Evolutionary conservation across 1,140 invertebrate genomes (phyloP), one percentile per base, ranked within the genome.

Genomic region (Lamellibrachia luymesi): DNA sequence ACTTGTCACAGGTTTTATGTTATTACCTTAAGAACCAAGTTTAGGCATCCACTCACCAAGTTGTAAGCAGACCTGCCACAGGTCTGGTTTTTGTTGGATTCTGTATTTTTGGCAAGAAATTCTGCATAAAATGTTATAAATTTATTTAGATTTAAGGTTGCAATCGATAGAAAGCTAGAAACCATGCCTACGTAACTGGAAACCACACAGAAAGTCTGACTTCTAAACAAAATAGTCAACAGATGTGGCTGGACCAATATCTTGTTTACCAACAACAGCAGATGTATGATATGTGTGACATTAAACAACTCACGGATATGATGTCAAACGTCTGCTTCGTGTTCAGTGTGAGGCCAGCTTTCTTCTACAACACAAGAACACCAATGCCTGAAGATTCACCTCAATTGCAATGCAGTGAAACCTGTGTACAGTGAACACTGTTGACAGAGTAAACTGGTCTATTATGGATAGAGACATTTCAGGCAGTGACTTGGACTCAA

Each of bases 161-260:
- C 38, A 38, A 38, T 38, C 38, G 38, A 38, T 38, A 38, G 38
- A 95, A 64, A 96, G 38, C 38, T 38, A 38, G 38, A 38, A 38
- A 38, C 1, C 38, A 38, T 38, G 38, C 90, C 95, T 95, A 64
- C 38, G 1, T 38, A 38, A 38, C 38, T 38, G 38, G 38, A 38
- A 38, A 38, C 38, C 38, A 38, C 38, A 38, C 38, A 38, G 38
- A 38, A 38, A 38, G 38, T 38, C 38, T 38, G 38, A 38, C 38
- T 38, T 38, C 38, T 38, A 38, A 38, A 38, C 38, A 38, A 38
- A 38, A 38, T 38, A 38, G 38, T 38, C 38, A 38, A 38, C 38
- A 38, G 38, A 38, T 38, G 38, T 38, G 38, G 38, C 38, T 38
- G 38, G 38, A 38, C 38, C 38, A 17, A 80, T 22, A 80, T 17